These are phyloP conservation scores for Acleris emargana DNA, from an alignment of 2,888 invertebrate species.

Conservation along the genomic window DNA sequence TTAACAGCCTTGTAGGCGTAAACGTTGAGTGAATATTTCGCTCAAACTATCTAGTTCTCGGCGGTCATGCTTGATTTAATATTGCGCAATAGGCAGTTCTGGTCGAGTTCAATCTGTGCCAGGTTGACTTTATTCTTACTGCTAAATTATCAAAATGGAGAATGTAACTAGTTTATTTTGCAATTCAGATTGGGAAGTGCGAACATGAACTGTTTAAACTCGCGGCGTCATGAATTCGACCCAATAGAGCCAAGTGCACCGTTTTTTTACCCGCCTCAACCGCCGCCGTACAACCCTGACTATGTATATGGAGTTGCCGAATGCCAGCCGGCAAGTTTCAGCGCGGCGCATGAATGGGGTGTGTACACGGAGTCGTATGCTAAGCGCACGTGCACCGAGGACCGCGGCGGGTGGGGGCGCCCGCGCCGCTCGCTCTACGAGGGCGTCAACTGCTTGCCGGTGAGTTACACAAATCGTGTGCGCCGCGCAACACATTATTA, in stretches of 20 bases:
- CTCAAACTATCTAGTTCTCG: slow-evolving; percentile 14
- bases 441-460: slow-evolving; percentile 76
- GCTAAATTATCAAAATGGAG: background rate
- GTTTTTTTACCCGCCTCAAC: slow-evolving; percentile 64
- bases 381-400: slow-evolving; percentile 50
- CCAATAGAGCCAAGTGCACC: slow-evolving; percentile 60
- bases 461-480: slow-evolving; percentile 70
- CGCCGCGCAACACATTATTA: slow-evolving; percentile 58
- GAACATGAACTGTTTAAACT: slow-evolving; percentile 72
- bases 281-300: slow-evolving; percentile 75
- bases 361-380: slow-evolving; percentile 49
- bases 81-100: slow-evolving; percentile 3
- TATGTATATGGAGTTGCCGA: slow-evolving; percentile 56
- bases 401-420: slow-evolving; percentile 60
- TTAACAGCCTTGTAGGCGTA: slow-evolving; percentile 21
- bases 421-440: slow-evolving; percentile 73
- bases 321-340: slow-evolving; percentile 45
- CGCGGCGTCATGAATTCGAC: slow-evolving; percentile 55
- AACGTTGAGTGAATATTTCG: slow-evolving; percentile 8
- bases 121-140: background rate
- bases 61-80: slow-evolving; percentile 2
- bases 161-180: slow-evolving; percentile 11
- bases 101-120: background rate
- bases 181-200: slow-evolving; percentile 38
- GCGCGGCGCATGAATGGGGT: slow-evolving; percentile 48